These are phyloP conservation scores for Lutraria lutraria DNA, from an alignment of 2,888 invertebrate species.

Conservation along the genomic window DNA sequence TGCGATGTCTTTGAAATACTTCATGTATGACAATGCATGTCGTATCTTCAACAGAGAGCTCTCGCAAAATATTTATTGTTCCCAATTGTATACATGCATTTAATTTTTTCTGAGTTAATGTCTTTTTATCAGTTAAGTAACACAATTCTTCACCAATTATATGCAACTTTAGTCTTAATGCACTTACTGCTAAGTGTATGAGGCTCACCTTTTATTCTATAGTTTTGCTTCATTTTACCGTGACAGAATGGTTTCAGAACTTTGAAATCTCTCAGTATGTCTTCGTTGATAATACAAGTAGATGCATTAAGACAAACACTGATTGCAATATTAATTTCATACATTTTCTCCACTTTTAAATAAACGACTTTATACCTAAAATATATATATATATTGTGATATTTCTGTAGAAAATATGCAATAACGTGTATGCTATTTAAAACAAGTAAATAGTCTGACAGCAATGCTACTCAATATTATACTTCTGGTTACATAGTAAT, in stretches of 20 bases:
- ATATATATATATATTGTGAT: not conserved
- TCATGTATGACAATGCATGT: no score
- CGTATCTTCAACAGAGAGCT: no score
- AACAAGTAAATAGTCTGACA: no score
- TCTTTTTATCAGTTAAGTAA: no score
- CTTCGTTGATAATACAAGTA: not conserved
- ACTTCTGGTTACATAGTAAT: not conserved
- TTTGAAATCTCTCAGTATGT: not conserved
- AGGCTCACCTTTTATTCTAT: not conserved
- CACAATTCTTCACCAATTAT: no score
- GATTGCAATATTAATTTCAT: not conserved
- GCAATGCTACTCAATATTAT: not conserved
- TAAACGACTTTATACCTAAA: slow-evolving; percentile 22
- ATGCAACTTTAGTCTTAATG: no score
- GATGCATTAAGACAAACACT: slow-evolving; percentile 16
- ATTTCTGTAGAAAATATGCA: not conserved
- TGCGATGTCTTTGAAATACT: no score
- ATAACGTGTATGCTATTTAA: no score
- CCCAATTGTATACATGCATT: no score
- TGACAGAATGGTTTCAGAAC: not conserved
- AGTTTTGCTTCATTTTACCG: slow-evolving; percentile 1
- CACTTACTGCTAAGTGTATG: not conserved
- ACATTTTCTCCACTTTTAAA: slow-evolving; percentile 26
- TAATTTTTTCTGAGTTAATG: no score
- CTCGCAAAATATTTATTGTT: no score